A percentile compares a stretch with the other conserved stretches of the same genome.
Evolutionary conservation across 2,113 vertebrate species (phyloP).

Genomic region (Nestor notabilis): DNA sequence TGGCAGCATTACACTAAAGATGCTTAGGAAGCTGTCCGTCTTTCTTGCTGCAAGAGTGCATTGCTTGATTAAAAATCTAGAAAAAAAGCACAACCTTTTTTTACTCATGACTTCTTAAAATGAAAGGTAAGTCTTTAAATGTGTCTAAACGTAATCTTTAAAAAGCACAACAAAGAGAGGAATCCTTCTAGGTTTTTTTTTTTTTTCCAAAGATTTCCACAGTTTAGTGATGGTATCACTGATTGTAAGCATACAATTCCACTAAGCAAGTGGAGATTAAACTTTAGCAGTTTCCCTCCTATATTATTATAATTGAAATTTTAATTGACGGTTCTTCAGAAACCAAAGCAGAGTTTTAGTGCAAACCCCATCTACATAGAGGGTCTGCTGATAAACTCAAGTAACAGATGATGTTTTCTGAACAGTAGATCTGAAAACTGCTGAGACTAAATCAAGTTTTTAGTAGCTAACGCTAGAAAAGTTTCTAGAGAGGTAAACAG

Average conservation of each 20-base stretch:
- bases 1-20: background rate
- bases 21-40: background rate
- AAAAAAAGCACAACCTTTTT: background rate
- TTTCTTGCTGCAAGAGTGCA: background rate
- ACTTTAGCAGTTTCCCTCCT: background rate
- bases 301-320: background rate
- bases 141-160: no score
- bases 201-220: background rate
- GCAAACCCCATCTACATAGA: background rate
- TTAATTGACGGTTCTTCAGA: background rate
- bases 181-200: background rate
- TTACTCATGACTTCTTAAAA: background rate
- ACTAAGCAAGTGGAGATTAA: background rate
- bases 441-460: background rate
- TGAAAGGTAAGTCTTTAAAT: background rate
- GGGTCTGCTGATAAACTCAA: background rate
- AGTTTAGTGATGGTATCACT: background rate
- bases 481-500: background rate
- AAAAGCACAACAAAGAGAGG: background rate
- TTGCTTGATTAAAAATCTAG: background rate
- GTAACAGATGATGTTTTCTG: background rate
- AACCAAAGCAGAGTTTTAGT: background rate
- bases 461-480: background rate
- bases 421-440: background rate
- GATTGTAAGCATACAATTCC: background rate